Percentiles rank a stretch among this genome's conserved stretches.
Evolutionary conservation across 2,113 vertebrate genomes (phyloP).

Genomic region (Notothenia rossii): DNA sequence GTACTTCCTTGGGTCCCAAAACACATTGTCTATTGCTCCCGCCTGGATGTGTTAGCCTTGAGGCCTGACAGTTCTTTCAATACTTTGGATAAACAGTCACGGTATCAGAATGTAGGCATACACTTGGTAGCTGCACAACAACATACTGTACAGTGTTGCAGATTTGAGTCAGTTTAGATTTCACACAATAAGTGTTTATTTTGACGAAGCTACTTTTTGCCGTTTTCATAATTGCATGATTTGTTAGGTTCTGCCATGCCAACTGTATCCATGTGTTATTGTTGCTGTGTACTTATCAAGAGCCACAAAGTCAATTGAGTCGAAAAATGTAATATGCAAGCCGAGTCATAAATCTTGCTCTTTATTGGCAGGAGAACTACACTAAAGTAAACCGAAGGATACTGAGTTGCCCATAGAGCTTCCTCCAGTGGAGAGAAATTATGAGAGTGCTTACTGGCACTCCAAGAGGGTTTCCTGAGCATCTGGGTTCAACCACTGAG

Average conservation of each 20-base stretch:
- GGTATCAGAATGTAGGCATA: too few relatives aligned
- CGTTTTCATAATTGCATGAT: neutral
- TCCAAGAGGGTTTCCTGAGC: neutral
- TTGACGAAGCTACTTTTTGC: neutral
- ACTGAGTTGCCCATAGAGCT: neutral
- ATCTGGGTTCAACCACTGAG: neutral
- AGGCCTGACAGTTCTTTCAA: too few relatives aligned
- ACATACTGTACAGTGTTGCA: neutral
- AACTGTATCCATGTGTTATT: neutral
- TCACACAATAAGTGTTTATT: neutral
- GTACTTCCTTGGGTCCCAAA: too few relatives aligned
- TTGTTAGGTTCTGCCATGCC: neutral
- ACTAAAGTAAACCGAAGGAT: neutral
- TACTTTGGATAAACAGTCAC: too few relatives aligned
- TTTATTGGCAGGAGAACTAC: neutral
- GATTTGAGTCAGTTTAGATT: neutral
- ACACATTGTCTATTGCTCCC: too few relatives aligned
- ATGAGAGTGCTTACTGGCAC: neutral
- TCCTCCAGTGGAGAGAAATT: neutral
- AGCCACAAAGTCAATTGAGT: neutral
- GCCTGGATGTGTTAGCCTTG: too few relatives aligned
- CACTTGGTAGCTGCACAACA: neutral
- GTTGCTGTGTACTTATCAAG: neutral
- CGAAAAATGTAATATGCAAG: neutral
- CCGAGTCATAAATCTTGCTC: neutral